A percentile compares a stretch with the other conserved stretches of the same genome.
Conservation (phyloP, 2,888 invertebrate species). For the Drosophila falleni region DNA sequence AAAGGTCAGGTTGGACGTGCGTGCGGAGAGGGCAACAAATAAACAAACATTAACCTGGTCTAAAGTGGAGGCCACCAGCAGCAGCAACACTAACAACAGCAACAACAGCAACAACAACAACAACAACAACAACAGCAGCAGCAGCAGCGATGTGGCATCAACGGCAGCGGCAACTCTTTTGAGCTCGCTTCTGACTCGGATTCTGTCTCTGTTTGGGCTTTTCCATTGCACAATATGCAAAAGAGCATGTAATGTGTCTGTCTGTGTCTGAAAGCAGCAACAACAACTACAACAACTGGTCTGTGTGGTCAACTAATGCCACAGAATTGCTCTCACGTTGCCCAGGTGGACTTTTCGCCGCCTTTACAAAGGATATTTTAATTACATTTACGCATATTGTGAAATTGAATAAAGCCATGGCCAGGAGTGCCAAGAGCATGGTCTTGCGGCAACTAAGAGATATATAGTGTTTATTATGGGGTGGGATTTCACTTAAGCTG, state of each 20-base stretch:
- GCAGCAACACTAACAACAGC: neutral
- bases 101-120: conserved; percentile 2
- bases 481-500: conserved; percentile 58
- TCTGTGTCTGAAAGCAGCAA: conserved; percentile 43
- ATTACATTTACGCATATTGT: conserved; percentile 78
- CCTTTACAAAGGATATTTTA: conserved; percentile 75
- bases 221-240: conserved; percentile 73
- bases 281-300: conserved; percentile 43
- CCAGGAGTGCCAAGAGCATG: conserved; percentile 1
- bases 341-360: conserved; percentile 69
- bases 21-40: conserved; percentile 58
- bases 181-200: conserved; percentile 42
- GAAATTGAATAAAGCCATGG: conserved; percentile 72
- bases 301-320: conserved; percentile 74
- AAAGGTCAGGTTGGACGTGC: conserved; percentile 64
- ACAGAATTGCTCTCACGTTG: conserved; percentile 64
- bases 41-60: conserved; percentile 71
- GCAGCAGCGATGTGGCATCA: neutral
- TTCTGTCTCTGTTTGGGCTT: conserved; percentile 36
- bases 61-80: conserved; percentile 37
- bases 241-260: conserved; percentile 72
- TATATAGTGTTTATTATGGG: conserved; percentile 13
- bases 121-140: neutral
- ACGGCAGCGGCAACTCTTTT: conserved; percentile 55
- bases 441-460: conserved; percentile 3